Conservation (phyloP, 2,888 invertebrate genomes). For the Maniola hyperantus region DNA sequence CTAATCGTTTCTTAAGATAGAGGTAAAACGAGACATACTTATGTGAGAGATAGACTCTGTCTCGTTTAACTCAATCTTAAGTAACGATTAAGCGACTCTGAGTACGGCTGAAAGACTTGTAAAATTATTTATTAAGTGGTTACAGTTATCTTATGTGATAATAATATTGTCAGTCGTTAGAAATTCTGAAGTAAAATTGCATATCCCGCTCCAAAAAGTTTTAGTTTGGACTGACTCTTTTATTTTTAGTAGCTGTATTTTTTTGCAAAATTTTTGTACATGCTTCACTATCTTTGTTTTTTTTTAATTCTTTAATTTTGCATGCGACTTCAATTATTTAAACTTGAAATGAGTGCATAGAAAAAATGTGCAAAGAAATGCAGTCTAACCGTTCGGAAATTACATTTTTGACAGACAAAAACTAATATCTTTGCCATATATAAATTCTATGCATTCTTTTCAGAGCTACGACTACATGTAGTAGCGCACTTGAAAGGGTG, state of each 20-base stretch:
- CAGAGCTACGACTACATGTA: constrained; percentile 76
- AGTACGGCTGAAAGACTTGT: too few species aligned
- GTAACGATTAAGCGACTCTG: too few species aligned
- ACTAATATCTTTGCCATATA: constrained; percentile 69
- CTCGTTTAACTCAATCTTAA: too few species aligned
- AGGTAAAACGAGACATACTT: too few species aligned
- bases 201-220: too few species aligned
- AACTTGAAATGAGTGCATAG: constrained; percentile 76
- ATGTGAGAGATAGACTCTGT: too few species aligned
- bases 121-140: too few species aligned
- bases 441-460: constrained; percentile 79
- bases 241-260: constrained; percentile 60
- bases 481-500: constrained; percentile 38
- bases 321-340: constrained; percentile 14
- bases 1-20: too few species aligned
- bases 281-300: constrained; percentile 40
- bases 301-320: too few species aligned
- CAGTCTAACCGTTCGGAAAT: constrained; percentile 48
- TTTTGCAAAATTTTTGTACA: constrained; percentile 65
- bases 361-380: constrained; percentile 79
- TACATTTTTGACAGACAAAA: constrained; percentile 43
- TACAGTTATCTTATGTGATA: too few species aligned
- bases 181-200: too few species aligned
- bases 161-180: too few species aligned
- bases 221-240: background rate